A percentile compares a stretch with the other conserved stretches of the same genome.
Evolutionary conservation across 2,888 invertebrate species (phyloP).

Genomic region (Apamea epomidion): DNA sequence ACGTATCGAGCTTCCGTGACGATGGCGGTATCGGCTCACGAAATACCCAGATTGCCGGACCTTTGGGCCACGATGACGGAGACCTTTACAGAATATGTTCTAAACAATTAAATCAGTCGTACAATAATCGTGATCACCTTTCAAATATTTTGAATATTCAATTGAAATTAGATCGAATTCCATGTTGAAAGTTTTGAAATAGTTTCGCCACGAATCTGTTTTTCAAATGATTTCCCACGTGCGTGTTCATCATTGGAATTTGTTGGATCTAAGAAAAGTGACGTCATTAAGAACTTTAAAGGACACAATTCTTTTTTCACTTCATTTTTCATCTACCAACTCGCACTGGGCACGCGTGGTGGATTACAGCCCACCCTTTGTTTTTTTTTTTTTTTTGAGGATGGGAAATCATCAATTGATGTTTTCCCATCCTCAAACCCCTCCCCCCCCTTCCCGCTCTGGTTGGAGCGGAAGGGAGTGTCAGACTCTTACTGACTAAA

Average conservation of each 20-base stretch:
- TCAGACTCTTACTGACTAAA: too few species aligned
- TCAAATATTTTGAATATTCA: slow-evolving; percentile 71
- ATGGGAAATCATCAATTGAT: too few species aligned
- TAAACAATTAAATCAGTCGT: slow-evolving; percentile 67
- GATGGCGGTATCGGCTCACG: slow-evolving; percentile 72
- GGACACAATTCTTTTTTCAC: background rate
- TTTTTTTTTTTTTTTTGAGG: too few species aligned
- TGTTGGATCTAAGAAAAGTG: background rate
- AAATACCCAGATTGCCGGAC: slow-evolving; percentile 62
- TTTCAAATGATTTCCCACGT: slow-evolving; percentile 10
- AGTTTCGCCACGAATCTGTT: background rate
- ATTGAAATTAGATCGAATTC: slow-evolving; percentile 44
- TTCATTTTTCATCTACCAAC: too few species aligned
- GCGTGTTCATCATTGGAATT: background rate
- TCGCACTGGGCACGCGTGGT: too few species aligned
- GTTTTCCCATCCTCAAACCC: too few species aligned
- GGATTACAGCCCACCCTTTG: too few species aligned
- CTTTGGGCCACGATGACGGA: slow-evolving; percentile 66
- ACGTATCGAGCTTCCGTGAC: slow-evolving; percentile 80
- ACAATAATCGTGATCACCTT: slow-evolving; percentile 71
- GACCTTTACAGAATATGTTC: slow-evolving; percentile 66
- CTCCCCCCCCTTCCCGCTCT: too few species aligned
- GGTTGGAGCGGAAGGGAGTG: too few species aligned
- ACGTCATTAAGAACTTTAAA: background rate
- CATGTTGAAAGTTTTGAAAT: slow-evolving; percentile 40